Base-by-base conservation (phyloP, 2,888 invertebrate genomes). In the Sphaerophoria taeniata region DNA sequence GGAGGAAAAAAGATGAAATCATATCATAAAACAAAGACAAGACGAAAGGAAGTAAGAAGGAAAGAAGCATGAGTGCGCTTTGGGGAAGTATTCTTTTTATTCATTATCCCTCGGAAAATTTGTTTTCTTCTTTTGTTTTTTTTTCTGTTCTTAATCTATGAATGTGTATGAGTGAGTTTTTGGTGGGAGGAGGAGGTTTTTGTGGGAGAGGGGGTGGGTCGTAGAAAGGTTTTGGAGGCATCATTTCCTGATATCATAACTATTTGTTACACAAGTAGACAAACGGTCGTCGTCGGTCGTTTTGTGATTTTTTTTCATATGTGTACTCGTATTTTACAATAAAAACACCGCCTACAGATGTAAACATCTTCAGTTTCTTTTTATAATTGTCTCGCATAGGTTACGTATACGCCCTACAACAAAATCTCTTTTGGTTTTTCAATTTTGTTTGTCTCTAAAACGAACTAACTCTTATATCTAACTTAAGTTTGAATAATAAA, bases 21-120 rank as follows among this genome's bases (percentile, higher is more conserved):
- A 47, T 33, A 49, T 16, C 49, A 55, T 36, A 71, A 63, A 55
- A 78, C 58, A 70, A 83, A 61, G 51, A 51, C 45, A 83, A 61
- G 51, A 51, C 45, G 70, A 55, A 79, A 74, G 78, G 82, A 83
- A 74, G 82, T 58, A 51, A 56, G 24, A 24, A 73, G 82, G 78
- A 83, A 78, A 73, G 69, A 73, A 73, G 78, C 73, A 73, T 77
- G 82, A 78, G 74, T 65, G 79, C 79, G 74, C 83, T 83, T 83
- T 65, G 74, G 79, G 83, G 83, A 83, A 83, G 79, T 83, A 83
- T 79, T 79, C 78, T 83, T 83, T 83, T 78, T 83, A 83, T 78
- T 83, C 82, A 73, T 49, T 34, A 65, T 65, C 45, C 53, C 78
- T 65, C 36, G 24, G 24, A 24, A 24, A 24, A 24, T 24, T 24